A percentile compares a stretch with the other conserved stretches of the same genome.
phyloP scores from a whole-genome alignment of 2,797 vertebrate genomes.

The Typhlichthys eigenmanni region DNA sequence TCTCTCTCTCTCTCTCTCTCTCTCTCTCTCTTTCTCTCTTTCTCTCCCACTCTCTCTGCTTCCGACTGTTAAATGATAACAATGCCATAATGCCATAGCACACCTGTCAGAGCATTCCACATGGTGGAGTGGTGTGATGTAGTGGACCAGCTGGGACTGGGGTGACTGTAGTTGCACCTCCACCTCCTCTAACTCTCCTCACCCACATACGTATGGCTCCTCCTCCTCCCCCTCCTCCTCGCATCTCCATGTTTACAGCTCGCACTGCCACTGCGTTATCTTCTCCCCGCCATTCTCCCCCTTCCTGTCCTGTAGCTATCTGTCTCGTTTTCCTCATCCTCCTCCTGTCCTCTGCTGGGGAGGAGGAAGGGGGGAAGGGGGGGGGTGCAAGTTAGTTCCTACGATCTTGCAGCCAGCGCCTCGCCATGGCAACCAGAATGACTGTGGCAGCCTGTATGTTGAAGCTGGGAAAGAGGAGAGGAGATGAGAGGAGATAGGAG shows the following conservation, averaged over 20 bases:
- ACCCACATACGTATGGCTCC: too few species aligned
- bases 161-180: too few species aligned
- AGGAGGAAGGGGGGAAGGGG: not conserved
- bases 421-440: slow-evolving; percentile 72
- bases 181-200: too few species aligned
- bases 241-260: slow-evolving; percentile 1
- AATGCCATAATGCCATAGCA: too few species aligned
- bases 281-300: not conserved
- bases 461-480: not conserved
- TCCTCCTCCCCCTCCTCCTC: too few species aligned
- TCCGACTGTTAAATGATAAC: not conserved
- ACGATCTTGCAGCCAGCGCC: slow-evolving; percentile 58
- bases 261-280: not conserved
- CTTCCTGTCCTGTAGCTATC: slow-evolving; percentile 18
- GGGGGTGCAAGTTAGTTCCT: slow-evolving; percentile 22
- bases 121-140: too few species aligned
- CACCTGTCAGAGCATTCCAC: too few species aligned
- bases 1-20: slow-evolving; percentile 1
- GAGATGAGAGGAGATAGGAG: not conserved
- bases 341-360: slow-evolving; percentile 24
- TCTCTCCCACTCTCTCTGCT: not conserved
- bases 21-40: not conserved
- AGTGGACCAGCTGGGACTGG: too few species aligned
- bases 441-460: slow-evolving; percentile 43
- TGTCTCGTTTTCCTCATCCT: slow-evolving; percentile 16